phyloP scores from a whole-genome alignment of 1,140 invertebrate genomes.

The Trachymyrmex cornetzi region DNA sequence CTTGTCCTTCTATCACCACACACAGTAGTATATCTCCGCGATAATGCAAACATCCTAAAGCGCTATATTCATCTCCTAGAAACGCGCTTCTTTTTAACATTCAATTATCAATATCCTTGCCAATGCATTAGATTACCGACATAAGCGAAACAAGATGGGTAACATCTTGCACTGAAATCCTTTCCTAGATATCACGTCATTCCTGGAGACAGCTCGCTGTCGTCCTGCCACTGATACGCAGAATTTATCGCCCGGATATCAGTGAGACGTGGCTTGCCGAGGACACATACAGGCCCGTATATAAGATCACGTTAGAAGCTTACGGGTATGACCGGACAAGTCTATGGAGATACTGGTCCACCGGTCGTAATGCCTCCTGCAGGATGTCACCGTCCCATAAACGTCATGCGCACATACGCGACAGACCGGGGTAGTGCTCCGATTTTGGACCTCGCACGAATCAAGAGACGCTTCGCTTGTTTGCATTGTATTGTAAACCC shows the following conservation, averaged over 20 bases:
- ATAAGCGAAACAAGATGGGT: neutral
- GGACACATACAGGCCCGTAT: constrained; percentile 33
- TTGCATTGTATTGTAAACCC: constrained; percentile 58
- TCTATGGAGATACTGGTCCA: constrained; percentile 50
- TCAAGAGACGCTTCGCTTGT: constrained; percentile 39
- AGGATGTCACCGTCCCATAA: constrained; percentile 58
- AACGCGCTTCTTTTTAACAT: constrained; percentile 2
- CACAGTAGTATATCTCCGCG: constrained; percentile 2
- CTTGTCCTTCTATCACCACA: neutral
- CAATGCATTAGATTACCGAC: constrained; percentile 3
- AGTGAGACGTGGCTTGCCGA: constrained; percentile 52
- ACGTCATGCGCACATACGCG: constrained; percentile 39
- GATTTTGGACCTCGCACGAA: constrained; percentile 54
- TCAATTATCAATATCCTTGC: neutral
- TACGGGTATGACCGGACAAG: constrained; percentile 56
- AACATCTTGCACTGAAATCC: neutral
- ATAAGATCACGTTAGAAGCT: constrained; percentile 68
- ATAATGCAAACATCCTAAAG: neutral
- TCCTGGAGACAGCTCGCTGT: constrained; percentile 34
- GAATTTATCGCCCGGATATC: constrained; percentile 72
- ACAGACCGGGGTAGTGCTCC: constrained; percentile 4
- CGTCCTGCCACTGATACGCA: constrained; percentile 54
- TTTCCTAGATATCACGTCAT: constrained; percentile 30
- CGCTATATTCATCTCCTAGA: too few relatives aligned
- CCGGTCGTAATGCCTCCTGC: constrained; percentile 56